Evolutionary conservation across 2,113 vertebrate species (phyloP).

Genomic region (Fregetta grallaria): DNA sequence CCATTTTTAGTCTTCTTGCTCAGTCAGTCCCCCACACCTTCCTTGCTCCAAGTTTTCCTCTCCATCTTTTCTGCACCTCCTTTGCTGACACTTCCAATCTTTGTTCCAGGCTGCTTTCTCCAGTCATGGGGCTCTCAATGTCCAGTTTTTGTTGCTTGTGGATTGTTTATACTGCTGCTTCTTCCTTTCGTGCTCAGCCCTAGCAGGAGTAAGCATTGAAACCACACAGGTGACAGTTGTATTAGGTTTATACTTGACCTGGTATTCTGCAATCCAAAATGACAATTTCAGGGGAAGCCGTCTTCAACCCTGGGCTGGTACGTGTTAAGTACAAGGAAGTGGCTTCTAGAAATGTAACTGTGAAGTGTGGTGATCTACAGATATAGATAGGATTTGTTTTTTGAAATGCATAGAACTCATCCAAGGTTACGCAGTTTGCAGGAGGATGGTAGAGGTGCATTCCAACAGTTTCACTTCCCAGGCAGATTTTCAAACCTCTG

Average conservation of each 20-base stretch:
- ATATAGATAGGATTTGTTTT: not conserved
- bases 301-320: not conserved
- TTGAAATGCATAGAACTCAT: not conserved
- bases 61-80: not conserved
- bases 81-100: not conserved
- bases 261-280: not conserved
- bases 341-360: not conserved
- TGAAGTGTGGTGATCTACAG: not conserved
- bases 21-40: not conserved
- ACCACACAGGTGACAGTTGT: not conserved
- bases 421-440: not conserved
- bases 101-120: not conserved
- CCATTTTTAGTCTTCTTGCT: not conserved
- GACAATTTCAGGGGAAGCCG: not conserved
- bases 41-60: not conserved
- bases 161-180: not conserved
- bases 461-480: not conserved
- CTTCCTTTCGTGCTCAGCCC: not conserved
- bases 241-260: not conserved
- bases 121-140: not conserved
- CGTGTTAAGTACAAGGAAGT: not conserved
- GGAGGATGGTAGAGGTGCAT: not conserved
- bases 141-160: not conserved
- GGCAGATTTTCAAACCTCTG: not conserved
- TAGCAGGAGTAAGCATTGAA: not conserved